Evolutionary conservation across 2,888 invertebrate species (phyloP), one percentile per base, ranked within the genome.

Genomic region (Apodemia duryi): DNA sequence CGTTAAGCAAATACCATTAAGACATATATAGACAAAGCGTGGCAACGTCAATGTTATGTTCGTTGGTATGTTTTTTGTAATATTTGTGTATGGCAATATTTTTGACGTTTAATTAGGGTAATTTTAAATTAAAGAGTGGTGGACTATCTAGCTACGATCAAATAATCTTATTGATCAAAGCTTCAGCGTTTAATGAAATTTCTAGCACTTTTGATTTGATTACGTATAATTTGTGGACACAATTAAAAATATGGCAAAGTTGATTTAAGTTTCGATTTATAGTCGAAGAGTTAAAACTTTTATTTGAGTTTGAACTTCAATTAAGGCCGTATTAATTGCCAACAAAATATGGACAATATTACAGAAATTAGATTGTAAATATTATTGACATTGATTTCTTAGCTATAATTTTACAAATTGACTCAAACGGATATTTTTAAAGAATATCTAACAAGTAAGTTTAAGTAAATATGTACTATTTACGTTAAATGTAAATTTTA

Each of bases 41-140:
- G 60, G 60, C 60, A 32, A 60, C 60, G 35, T 60, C 60, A 35
- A 51, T 32, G 32, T 60, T 60, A 60, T 60, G 60, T 60, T 60
- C 35, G 35, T 35, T 60, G 35, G 35, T 60, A 13, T 13, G 57
- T 5, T 32, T 49, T 60, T 60, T 60, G 57, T n/a, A 57, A 57
- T 57, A 32, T 60, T 60, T 60, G 57, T 60, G 57, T 60, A 32
- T 60, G 57, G 57, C 57, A 60, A 60, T 60, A 35, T 35, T 32
- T 49, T 60, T 60, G 57, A 60, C 57, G 57, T 60, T 13, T 32
- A 32, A 35, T 11, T 60, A 60, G 57, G 57, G 35, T 57, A 57
- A 57, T 57, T 13, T n/a, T 57, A 57, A 57, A 57, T 57, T 32
- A 54, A 52, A 32, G 32, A 29, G 29, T 54, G 29, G 29, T 54